Evolutionary conservation across 2,888 invertebrate species (phyloP).

Genomic region (Abscondita cerata): DNA sequence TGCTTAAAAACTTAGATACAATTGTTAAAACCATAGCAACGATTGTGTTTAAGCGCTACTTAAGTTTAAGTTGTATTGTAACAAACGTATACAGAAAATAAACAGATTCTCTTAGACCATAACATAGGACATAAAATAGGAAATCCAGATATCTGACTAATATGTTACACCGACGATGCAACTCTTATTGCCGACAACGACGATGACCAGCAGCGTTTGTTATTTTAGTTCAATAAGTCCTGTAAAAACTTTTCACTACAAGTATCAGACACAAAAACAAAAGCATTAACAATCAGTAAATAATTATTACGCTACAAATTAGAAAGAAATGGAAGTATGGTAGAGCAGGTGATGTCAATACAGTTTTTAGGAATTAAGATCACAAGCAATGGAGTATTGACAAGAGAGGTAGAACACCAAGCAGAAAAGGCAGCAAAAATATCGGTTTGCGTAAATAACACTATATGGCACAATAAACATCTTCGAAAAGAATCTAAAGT

Average conservation of each 20-base stretch:
- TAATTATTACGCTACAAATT: slow-evolving; percentile 4
- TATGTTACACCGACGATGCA: slow-evolving; percentile 12
- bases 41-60: too few relatives aligned
- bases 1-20: too few relatives aligned
- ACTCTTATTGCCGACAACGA: slow-evolving; percentile 10
- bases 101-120: too few relatives aligned
- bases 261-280: slow-evolving; percentile 10
- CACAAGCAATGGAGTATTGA: not conserved
- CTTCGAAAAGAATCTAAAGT: slow-evolving; percentile 2
- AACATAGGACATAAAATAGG: slow-evolving; percentile 6
- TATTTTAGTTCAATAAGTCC: slow-evolving; percentile 7
- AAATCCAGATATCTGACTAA: not conserved
- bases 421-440: not conserved
- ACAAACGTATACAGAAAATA: too few relatives aligned
- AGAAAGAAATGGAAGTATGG: slow-evolving; percentile 2
- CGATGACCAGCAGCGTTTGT: not conserved
- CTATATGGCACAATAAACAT: not conserved
- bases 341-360: slow-evolving; percentile 9
- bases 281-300: slow-evolving; percentile 10
- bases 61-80: too few relatives aligned
- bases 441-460: not conserved
- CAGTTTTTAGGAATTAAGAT: not conserved
- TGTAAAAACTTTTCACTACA: slow-evolving; percentile 3
- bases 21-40: too few relatives aligned
- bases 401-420: not conserved